Conservation (phyloP, 1,140 invertebrate species). For the Nasonia longicornis region DNA sequence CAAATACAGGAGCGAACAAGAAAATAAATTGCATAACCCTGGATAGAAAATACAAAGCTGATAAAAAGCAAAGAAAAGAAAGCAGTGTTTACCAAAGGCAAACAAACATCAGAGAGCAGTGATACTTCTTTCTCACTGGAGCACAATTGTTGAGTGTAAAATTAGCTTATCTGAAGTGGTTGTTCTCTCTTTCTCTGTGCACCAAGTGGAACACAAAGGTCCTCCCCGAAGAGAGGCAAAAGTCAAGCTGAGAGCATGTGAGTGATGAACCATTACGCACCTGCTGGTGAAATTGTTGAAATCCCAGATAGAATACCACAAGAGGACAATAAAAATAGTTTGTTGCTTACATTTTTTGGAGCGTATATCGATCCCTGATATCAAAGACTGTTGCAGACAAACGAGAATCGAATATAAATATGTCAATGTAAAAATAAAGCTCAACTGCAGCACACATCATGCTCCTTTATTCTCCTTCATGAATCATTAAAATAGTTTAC, state of each 20-base stretch:
- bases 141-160: slow-evolving; percentile 27
- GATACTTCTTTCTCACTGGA: neutral
- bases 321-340: neutral
- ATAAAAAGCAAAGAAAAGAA: neutral
- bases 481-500: slow-evolving; percentile 27
- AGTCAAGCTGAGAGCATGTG: neutral
- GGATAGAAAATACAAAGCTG: neutral
- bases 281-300: neutral
- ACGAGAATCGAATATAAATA: neutral
- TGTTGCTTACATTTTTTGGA: neutral
- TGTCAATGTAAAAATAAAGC: neutral
- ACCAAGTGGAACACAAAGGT: slow-evolving; percentile 21
- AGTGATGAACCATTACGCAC: neutral
- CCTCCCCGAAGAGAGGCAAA: neutral
- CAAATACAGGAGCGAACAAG: neutral
- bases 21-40: neutral
- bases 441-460: neutral
- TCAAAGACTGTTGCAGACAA: neutral
- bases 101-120: neutral
- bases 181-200: neutral
- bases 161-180: slow-evolving; percentile 30
- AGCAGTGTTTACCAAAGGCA: neutral
- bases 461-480: slow-evolving; percentile 13
- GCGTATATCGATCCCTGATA: neutral
- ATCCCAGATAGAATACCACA: neutral